Evolutionary conservation across 2,113 vertebrate genomes (phyloP).

Genomic region (Rousettus leschenaultii): DNA sequence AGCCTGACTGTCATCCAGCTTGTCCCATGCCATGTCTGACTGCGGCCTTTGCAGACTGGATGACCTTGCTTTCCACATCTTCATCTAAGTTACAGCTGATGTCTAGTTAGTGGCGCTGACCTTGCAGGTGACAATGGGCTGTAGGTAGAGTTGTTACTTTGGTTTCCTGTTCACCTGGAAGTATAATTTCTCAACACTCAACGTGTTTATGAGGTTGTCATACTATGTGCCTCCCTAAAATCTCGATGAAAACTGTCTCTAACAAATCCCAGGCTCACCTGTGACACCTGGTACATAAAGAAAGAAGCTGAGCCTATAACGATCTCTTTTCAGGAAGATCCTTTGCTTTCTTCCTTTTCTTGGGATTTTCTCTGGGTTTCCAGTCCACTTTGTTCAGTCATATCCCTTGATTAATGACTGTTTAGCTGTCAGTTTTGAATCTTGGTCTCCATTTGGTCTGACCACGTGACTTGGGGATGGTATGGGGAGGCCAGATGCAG

Average conservation of each 20-base stretch:
- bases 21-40: too few relatives aligned
- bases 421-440: neutral
- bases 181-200: too few relatives aligned
- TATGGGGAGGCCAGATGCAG: neutral
- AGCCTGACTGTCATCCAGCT: fast-evolving
- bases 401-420: neutral
- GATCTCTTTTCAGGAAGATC: neutral
- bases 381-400: neutral
- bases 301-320: neutral
- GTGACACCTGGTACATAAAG: neutral
- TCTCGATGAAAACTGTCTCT: neutral
- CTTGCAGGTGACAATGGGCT: neutral
- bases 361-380: neutral
- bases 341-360: neutral
- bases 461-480: neutral
- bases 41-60: neutral
- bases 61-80: neutral
- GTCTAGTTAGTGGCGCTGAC: neutral
- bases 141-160: neutral
- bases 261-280: neutral
- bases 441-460: neutral
- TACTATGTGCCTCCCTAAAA: neutral
- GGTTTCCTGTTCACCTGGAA: neutral
- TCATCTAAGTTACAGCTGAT: neutral
- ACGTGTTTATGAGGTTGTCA: neutral